Percentiles rank a stretch among this genome's conserved stretches.
Conservation (phyloP, 2,888 invertebrate species). For the Chrysolina americana region DNA sequence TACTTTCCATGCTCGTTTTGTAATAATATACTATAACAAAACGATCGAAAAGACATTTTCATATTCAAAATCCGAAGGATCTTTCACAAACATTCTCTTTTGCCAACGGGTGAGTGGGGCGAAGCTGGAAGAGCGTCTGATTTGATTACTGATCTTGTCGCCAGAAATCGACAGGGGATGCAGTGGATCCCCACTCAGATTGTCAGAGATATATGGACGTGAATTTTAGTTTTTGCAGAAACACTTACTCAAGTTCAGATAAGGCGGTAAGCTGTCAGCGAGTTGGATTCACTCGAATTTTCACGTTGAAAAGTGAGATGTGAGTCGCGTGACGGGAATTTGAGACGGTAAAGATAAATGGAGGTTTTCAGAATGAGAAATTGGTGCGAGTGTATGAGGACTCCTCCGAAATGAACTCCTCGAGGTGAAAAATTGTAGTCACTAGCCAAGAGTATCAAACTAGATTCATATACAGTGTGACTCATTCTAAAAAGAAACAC, state of each 20-base stretch:
- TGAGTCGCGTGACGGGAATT: not conserved
- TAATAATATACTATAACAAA: too few relatives aligned
- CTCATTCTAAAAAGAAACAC: too few relatives aligned
- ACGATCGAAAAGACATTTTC: too few relatives aligned
- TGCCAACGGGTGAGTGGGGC: not conserved
- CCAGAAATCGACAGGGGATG: slow-evolving; percentile 1
- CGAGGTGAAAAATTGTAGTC: not conserved
- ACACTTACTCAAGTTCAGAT: not conserved
- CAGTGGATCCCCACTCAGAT: not conserved
- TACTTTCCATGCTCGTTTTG: too few relatives aligned
- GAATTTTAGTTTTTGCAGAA: not conserved
- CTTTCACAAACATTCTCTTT: too few relatives aligned
- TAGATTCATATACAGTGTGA: too few relatives aligned
- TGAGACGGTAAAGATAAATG: slow-evolving; percentile 3
- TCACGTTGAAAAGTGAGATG: slow-evolving; percentile 14
- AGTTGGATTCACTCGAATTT: not conserved
- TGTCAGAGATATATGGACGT: slow-evolving; percentile 1
- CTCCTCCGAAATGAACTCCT: not conserved
- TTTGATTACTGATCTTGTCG: slow-evolving; percentile 13
- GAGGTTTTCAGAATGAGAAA: not conserved
- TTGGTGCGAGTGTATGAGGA: not conserved
- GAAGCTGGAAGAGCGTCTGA: not conserved
- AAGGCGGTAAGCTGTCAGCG: slow-evolving; percentile 1
- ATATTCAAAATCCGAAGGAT: too few relatives aligned
- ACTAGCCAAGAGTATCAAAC: not conserved